Conservation (phyloP, 1,140 invertebrate species). For the Macrobrachium nipponense region DNA sequence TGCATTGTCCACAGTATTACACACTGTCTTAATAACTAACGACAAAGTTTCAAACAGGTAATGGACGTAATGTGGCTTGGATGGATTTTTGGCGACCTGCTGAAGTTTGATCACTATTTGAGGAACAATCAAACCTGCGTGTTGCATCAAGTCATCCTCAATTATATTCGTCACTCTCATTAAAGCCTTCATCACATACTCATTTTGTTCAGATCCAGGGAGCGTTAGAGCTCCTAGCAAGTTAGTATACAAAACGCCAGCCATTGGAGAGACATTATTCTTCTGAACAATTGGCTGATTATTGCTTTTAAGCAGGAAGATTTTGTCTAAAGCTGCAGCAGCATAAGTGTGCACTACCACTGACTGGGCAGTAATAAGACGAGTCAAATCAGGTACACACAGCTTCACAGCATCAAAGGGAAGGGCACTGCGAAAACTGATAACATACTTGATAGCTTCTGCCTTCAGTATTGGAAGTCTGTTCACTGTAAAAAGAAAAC, state of each 20-base stretch:
- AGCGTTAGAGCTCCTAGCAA: conserved; percentile 81
- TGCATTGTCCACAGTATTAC: conserved; percentile 81
- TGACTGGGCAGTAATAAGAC: conserved; percentile 78
- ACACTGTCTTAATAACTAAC: conserved; percentile 88
- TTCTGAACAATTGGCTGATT: conserved; percentile 74
- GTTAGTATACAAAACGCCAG: conserved; percentile 78
- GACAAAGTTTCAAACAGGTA: conserved; percentile 95
- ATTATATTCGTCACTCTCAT: conserved; percentile 88
- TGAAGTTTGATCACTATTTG: conserved; percentile 87
- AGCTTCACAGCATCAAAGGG: conserved; percentile 81
- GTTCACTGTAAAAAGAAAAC: conserved; percentile 77
- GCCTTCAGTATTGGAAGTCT: conserved; percentile 92
- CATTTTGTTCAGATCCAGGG: conserved; percentile 88
- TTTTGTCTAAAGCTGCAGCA: conserved; percentile 89
- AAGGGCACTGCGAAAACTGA: conserved; percentile 93
- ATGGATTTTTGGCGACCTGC: conserved; percentile 92
- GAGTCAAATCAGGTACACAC: conserved; percentile 82
- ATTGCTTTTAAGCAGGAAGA: conserved; percentile 80
- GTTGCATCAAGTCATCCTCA: conserved; percentile 85
- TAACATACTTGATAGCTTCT: conserved; percentile 94
- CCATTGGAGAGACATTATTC: conserved; percentile 74
- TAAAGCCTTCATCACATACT: conserved; percentile 97
- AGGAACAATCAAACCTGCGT: conserved; percentile 81
- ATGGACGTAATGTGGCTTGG: conserved; percentile 97
- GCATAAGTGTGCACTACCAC: conserved; percentile 95